phyloP scores from a whole-genome alignment of 2,113 vertebrate species.

The Gobio gobio region DNA sequence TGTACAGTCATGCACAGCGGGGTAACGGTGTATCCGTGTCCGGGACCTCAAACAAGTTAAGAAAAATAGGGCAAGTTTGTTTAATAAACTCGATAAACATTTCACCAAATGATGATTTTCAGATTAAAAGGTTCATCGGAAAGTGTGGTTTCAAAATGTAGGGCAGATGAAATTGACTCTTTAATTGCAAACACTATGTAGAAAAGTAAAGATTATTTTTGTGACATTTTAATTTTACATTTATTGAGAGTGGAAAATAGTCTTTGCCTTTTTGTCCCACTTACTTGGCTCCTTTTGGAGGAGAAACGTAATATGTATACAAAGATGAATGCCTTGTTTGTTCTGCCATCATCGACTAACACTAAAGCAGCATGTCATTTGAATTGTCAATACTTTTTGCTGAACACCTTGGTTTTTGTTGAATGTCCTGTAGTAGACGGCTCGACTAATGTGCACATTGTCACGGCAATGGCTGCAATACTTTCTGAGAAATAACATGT shows the following conservation, averaged over 20 bases:
- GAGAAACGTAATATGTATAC: neutral
- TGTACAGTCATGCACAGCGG: neutral
- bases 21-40: neutral
- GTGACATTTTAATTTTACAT: neutral
- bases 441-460: neutral
- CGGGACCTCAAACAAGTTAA: neutral
- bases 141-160: slow-evolving; percentile 1
- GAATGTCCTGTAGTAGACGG: neutral
- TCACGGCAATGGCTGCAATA: neutral
- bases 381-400: neutral
- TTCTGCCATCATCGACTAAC: neutral
- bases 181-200: slow-evolving; percentile 4
- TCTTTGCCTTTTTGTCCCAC: neutral
- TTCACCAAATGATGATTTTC: neutral
- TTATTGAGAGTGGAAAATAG: neutral
- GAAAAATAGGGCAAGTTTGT: neutral
- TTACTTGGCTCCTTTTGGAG: neutral
- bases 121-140: neutral
- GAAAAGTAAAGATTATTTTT: neutral
- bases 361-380: slow-evolving; percentile 1
- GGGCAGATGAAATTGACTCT: no score
- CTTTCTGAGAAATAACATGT: neutral
- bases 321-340: slow-evolving; percentile 7
- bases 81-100: neutral
- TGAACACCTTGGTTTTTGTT: neutral